Evolutionary conservation across 2,888 invertebrate genomes (phyloP).

Genomic region (Drosophila fulvimacula): DNA sequence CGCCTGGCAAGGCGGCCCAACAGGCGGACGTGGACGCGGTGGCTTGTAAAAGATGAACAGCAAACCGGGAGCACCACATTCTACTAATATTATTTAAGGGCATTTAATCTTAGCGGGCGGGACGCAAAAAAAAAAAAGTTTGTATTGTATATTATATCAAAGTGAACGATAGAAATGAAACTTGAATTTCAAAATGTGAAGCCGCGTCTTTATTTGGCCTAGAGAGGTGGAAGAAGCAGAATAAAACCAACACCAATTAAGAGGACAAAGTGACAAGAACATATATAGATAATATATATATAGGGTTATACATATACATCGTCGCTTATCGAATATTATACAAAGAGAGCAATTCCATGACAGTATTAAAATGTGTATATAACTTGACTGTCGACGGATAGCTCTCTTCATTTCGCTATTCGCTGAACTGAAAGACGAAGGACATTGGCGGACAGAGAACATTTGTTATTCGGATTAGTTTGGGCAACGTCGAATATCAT

Average conservation of each 20-base stretch:
- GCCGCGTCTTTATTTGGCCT: conserved; percentile 22
- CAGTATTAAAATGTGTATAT: conserved; percentile 91
- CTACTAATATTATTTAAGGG: conserved; percentile 64
- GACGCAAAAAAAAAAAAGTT: conserved; percentile 43
- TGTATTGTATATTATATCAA: conserved; percentile 32
- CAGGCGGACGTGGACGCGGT: conserved; percentile 86
- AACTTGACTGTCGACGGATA: conserved; percentile 99
- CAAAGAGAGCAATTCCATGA: conserved; percentile 99
- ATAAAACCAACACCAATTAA: conserved; percentile 56
- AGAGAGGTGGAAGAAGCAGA: conserved; percentile 19
- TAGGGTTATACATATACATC: conserved; percentile 25
- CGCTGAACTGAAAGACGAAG: conserved; percentile 58
- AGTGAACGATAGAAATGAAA: conserved; percentile 34
- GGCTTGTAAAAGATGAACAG: conserved; percentile 76
- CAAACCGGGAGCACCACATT: conserved; percentile 28
- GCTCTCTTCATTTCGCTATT: conserved; percentile 97
- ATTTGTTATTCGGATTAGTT: conserved; percentile 40
- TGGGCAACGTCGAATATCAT: conserved; percentile 89
- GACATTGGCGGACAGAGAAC: conserved; percentile 35
- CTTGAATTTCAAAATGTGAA: conserved; percentile 43
- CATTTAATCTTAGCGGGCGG: conserved; percentile 68
- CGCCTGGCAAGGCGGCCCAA: conserved; percentile 88
- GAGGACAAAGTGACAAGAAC: conserved; percentile 42
- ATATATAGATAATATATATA: conserved; percentile 17
- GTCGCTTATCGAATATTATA: conserved; percentile 91